Base-by-base conservation (phyloP, 2,113 vertebrate genomes). In the Amphiprion ocellaris region DNA sequence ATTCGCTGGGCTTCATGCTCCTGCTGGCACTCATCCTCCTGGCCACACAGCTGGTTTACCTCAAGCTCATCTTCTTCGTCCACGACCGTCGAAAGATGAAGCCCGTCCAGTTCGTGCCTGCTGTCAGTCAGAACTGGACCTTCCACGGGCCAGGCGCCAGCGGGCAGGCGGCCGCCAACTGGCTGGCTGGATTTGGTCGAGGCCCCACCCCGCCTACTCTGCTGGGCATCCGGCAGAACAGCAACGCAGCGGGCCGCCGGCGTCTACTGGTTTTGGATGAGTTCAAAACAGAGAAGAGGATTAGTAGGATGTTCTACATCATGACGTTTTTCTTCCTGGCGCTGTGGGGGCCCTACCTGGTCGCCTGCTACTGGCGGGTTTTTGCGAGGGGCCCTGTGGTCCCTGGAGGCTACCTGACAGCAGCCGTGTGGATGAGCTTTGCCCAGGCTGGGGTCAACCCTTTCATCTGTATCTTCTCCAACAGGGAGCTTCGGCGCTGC, bases 391-490 rank as follows among this genome's bases (percentile, higher is more conserved):
- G 97, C 86, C 96, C 97, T 9, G 96, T 96, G 75, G 96, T 99
- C 89, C 98, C 98, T 26, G 97, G 96, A 85, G 97, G 98, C 91
- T 99, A 98, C 96, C 96, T 99, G 95, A 99, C 98, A 11, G 97
- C 98, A 2, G 97, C 98, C 78, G 98, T 99, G 91, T 99, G 98
- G 98, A 99, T 99, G 97, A 99, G 98, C 95, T 99, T 99, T 87
- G 97, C 98, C 94, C 98, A 99, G 96, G 98, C 98, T 78, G 98
- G 97, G 95, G 98, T 99, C 96, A 99, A 99, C 93, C 98, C 98
- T 92, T 99, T 99, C 96, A 97, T 99, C 96, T 99, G 98, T 96
- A 99, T 99, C 95, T 98, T 99, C 96, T 99, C 98, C 95, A 99
- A 99, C 96, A 96, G 97, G 94, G 98, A 99, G 97, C 97, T 99